Percentiles rank a stretch among this genome's conserved stretches.
These are phyloP conservation scores for Acronicta alni DNA, from an alignment of 2,888 invertebrate species.

Conservation along the genomic window DNA sequence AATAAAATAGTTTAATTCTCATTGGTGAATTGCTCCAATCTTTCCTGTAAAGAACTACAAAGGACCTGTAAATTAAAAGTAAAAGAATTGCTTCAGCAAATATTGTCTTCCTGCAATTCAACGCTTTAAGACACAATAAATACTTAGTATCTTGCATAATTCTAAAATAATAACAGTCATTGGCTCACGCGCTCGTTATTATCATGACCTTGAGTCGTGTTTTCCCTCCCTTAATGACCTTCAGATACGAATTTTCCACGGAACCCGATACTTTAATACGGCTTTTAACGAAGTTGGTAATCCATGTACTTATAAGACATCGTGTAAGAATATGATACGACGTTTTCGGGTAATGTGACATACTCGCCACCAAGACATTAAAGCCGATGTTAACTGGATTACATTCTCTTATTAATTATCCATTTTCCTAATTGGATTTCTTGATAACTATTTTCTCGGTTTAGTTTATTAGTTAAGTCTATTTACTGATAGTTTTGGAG, in stretches of 20 bases:
- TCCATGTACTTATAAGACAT: slow-evolving; percentile 7
- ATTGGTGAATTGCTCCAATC: too few species aligned
- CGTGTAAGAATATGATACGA: not conserved
- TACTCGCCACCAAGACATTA: slow-evolving; percentile 4
- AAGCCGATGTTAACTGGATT: slow-evolving; percentile 10
- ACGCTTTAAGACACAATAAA: too few species aligned
- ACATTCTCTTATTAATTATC: slow-evolving; percentile 22
- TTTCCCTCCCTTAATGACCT: slow-evolving; percentile 11
- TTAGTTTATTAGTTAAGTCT: slow-evolving; percentile 3
- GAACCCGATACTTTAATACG: slow-evolving; percentile 33
- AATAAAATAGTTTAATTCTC: too few species aligned
- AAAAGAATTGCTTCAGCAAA: too few species aligned
- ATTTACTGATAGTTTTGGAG: slow-evolving; percentile 22
- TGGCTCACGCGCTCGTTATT: not conserved
- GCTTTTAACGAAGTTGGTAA: slow-evolving; percentile 14
- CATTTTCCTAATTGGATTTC: slow-evolving; percentile 58
- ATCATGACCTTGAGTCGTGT: slow-evolving; percentile 19
- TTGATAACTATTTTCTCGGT: slow-evolving; percentile 8
- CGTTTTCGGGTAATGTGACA: slow-evolving; percentile 31
- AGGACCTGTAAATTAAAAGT: too few species aligned
- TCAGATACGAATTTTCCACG: slow-evolving; percentile 9
- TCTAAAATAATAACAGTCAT: slow-evolving; percentile 24
- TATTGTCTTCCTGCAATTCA: too few species aligned
- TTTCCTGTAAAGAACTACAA: too few species aligned
- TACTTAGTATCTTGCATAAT: too few species aligned